phyloP scores from a whole-genome alignment of 2,888 invertebrate genomes.

The Pseudoips prasinana region DNA sequence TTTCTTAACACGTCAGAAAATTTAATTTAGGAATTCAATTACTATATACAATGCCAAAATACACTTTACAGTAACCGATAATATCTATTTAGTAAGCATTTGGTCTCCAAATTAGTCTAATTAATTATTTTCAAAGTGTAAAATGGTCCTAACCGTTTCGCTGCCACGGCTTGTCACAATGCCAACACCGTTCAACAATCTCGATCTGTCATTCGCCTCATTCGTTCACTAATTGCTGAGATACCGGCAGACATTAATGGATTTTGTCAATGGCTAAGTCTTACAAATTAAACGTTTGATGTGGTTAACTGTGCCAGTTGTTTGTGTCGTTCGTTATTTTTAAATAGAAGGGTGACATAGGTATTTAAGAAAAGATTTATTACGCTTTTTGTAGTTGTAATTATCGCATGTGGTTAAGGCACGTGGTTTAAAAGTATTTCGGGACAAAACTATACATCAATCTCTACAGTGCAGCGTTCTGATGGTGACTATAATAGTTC shows the following conservation, averaged over 20 bases:
- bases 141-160: constrained; percentile 25
- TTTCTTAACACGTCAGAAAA: too few species aligned
- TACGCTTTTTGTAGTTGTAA: too few species aligned
- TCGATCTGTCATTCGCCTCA: constrained; percentile 74
- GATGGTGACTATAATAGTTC: too few species aligned
- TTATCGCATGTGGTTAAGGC: too few species aligned
- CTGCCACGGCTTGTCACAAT: constrained; percentile 55
- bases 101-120: too few species aligned
- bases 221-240: constrained; percentile 76
- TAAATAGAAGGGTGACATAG: constrained; percentile 16
- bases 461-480: too few species aligned
- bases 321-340: constrained; percentile 18
- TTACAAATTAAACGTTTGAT: constrained; percentile 60
- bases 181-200: constrained; percentile 56
- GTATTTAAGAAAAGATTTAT: neutral
- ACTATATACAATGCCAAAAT: too few species aligned
- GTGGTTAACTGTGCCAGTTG: constrained; percentile 56
- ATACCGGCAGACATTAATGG: constrained; percentile 71
- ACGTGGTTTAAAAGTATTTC: too few species aligned
- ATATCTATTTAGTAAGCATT: too few species aligned
- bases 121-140: neutral
- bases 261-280: constrained; percentile 70
- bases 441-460: too few species aligned
- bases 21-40: too few species aligned
- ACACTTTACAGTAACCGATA: too few species aligned